A percentile compares a stretch with the other conserved stretches of the same genome.
Evolutionary conservation across 2,888 invertebrate species (phyloP).

Genomic region (Nezara viridula): DNA sequence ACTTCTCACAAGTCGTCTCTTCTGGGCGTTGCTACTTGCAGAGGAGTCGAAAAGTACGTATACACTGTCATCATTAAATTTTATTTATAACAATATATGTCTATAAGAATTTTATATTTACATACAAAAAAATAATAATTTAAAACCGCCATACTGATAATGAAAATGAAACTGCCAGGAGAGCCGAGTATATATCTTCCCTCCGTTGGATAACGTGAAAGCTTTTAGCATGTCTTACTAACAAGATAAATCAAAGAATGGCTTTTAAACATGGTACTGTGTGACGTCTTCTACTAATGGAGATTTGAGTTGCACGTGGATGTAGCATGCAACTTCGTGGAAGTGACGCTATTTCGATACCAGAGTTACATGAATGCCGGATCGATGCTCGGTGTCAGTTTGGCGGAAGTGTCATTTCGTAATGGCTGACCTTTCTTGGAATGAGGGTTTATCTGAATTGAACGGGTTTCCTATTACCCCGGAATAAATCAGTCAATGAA

Average conservation of each 20-base stretch:
- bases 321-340: neutral
- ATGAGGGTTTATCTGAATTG: neutral
- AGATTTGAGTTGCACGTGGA: neutral
- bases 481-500: neutral
- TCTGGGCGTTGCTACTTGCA: neutral
- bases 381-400: neutral
- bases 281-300: neutral
- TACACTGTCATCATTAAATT: too few relatives aligned
- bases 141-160: neutral
- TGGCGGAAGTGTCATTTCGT: neutral
- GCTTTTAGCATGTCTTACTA: neutral
- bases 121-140: too few relatives aligned
- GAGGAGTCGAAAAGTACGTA: neutral
- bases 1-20: neutral
- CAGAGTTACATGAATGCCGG: neutral
- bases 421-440: neutral
- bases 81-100: too few relatives aligned
- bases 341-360: neutral
- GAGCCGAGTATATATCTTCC: neutral
- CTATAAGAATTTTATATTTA: too few relatives aligned
- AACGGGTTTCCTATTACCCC: neutral
- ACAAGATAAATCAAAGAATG: neutral
- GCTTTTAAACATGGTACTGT: neutral
- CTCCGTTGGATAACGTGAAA: neutral
- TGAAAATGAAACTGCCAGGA: neutral